Evolutionary conservation across 1,140 invertebrate genomes (phyloP), one percentile per base, ranked within the genome.

Genomic region (Neotoxoptera formosana): DNA sequence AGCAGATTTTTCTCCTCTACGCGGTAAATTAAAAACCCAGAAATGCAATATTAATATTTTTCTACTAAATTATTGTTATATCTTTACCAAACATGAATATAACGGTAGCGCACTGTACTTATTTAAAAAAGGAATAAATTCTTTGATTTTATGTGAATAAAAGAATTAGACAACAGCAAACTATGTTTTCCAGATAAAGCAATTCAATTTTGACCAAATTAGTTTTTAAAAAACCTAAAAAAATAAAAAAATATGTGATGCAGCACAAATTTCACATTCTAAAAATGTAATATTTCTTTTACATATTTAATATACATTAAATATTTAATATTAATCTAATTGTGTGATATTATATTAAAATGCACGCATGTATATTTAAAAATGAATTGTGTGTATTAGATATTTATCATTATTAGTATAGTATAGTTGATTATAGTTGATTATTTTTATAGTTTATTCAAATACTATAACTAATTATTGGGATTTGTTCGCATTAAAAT

Each of bases 131-230:
- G 2, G 17, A 90, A 90, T 41, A 90, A 45, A 45, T 90, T 60
- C 41, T 30, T 92, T 92, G 7, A 92, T 41, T 56, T 93, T 45
- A 34, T 51, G 34, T n/a, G 48, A 86, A 93, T 51, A 7, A 56
- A 56, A 53, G 45, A 92, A 53, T 81, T 1, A 81, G n/a, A 51
- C 48, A 51, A 47, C 8, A 48, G 25, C n/a, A 51, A 51, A 41
- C 36, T 60, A 67, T 67, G 36, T 90, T 67, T 60, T 93, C 36
- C 81, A 47, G 51, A 56, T 93, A 81, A 56, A 86, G 41, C 36
- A 86, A 36, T 47, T 81, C 56, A 51, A 53, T 86, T 93, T 56
- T 53, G 81, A 93, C 34, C 14, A 86, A 56, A 93, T 83, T 23
- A 25, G 36, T 56, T n/a, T 51, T 56, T 56, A 86, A 86, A 25